These are phyloP conservation scores for Hippolais icterina DNA, from an alignment of 2,113 vertebrate species.

Conservation along the genomic window DNA sequence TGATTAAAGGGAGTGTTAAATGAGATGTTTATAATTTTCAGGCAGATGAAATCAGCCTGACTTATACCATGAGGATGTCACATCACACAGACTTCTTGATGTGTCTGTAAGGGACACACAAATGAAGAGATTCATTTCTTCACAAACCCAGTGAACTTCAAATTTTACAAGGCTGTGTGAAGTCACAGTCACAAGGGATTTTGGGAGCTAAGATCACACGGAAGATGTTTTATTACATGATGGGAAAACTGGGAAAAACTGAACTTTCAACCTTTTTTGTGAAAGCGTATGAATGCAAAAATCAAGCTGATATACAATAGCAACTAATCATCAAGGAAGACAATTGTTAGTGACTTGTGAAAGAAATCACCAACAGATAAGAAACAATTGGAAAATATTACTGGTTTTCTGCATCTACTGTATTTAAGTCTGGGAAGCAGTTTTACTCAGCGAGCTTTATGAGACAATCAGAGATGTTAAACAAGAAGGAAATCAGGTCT, in stretches of 20 bases:
- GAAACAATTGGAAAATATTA: constrained; percentile 38
- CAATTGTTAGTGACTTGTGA: constrained; percentile 34
- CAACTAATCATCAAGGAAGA: constrained; percentile 26
- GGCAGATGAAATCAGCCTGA: background rate
- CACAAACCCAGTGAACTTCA: background rate
- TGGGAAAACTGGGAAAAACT: constrained; percentile 29
- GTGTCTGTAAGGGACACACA: background rate
- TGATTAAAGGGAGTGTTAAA: constrained; percentile 19
- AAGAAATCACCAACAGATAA: constrained; percentile 38
- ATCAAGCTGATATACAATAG: constrained; percentile 23
- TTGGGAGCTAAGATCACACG: background rate
- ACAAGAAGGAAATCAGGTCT: constrained; percentile 11
- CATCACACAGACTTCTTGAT: background rate
- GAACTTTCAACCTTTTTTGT: constrained; percentile 58
- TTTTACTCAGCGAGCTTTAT: background rate
- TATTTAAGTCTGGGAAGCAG: background rate
- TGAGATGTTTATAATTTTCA: background rate
- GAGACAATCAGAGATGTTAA: constrained; percentile 9
- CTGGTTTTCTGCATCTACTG: background rate
- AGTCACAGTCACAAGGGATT: background rate
- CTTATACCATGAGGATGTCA: background rate
- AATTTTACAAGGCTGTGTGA: constrained; percentile 34
- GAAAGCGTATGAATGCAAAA: constrained; percentile 39
- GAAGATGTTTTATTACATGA: constrained; percentile 40
- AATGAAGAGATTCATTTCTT: background rate